Evolutionary conservation across 2,888 invertebrate species (phyloP).

Genomic region (Platynereis dumerilii): DNA sequence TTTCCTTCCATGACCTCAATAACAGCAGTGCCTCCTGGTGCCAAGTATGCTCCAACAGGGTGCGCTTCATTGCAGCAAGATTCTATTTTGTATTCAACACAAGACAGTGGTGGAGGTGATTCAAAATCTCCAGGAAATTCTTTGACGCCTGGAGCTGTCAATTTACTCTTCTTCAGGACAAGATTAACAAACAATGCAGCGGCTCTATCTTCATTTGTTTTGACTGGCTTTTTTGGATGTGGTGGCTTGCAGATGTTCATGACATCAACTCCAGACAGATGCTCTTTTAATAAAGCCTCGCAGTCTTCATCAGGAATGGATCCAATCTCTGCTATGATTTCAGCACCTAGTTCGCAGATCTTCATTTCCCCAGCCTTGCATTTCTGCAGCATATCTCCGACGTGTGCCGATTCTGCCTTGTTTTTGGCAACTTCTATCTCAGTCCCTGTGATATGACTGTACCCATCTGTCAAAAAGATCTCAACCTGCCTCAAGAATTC

Average conservation of each 20-base stretch:
- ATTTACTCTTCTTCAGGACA: neutral
- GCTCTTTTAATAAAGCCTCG: no score
- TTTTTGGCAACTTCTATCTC: neutral
- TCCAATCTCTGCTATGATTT: neutral
- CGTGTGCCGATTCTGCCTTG: constrained; percentile 1
- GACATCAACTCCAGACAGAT: no score
- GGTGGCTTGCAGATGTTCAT: no score
- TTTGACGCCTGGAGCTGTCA: constrained; percentile 1
- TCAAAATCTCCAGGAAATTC: constrained; percentile 9
- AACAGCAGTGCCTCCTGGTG: no score
- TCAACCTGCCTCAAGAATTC: neutral
- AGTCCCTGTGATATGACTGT: neutral
- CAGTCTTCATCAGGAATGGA: no score
- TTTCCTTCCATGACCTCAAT: no score
- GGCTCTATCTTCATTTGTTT: neutral
- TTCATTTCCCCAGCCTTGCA: neutral
- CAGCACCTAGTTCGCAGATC: neutral
- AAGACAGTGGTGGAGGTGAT: neutral
- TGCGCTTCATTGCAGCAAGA: no score
- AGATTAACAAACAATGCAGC: neutral
- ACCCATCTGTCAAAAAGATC: neutral
- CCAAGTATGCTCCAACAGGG: no score
- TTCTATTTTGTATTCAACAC: no score
- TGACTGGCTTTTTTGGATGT: neutral
- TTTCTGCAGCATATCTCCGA: neutral